Conservation (phyloP, 2,797 vertebrate species). For the Cephalopachus bancanus region DNA sequence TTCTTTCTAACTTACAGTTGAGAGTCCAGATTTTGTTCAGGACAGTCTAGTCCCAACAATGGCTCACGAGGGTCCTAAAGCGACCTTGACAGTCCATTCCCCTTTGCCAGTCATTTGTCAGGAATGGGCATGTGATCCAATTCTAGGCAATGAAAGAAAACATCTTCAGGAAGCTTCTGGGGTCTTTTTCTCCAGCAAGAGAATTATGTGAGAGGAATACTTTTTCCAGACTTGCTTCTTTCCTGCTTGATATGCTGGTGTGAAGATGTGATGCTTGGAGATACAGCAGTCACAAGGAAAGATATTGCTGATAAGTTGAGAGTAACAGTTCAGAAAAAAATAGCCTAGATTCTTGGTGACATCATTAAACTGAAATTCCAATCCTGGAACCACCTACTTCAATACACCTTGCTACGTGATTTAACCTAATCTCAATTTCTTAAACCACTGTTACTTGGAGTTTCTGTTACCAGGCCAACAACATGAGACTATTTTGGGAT, state of each 20-base stretch:
- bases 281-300: not conserved
- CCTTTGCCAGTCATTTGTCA: not conserved
- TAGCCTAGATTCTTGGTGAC: not conserved
- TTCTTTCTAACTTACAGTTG: not conserved
- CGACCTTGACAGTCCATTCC: not conserved
- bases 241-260: not conserved
- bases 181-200: slow-evolving; percentile 2
- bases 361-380: not conserved
- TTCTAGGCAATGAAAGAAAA: not conserved
- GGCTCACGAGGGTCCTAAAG: not conserved
- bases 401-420: not conserved
- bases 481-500: not conserved
- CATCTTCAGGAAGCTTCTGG: not conserved
- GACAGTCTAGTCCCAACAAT: not conserved
- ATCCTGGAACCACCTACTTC: not conserved
- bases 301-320: not conserved
- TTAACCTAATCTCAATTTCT: not conserved
- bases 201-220: not conserved
- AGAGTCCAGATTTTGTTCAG: not conserved
- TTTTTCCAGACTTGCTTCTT: not conserved
- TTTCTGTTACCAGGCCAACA: slow-evolving; percentile 25
- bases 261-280: not conserved
- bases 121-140: not conserved
- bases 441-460: not conserved
- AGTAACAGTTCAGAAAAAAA: not conserved